Evolutionary conservation across 2,797 vertebrate species (phyloP), one percentile per base, ranked within the genome.

Genomic region (Protosalanx chinensis): DNA sequence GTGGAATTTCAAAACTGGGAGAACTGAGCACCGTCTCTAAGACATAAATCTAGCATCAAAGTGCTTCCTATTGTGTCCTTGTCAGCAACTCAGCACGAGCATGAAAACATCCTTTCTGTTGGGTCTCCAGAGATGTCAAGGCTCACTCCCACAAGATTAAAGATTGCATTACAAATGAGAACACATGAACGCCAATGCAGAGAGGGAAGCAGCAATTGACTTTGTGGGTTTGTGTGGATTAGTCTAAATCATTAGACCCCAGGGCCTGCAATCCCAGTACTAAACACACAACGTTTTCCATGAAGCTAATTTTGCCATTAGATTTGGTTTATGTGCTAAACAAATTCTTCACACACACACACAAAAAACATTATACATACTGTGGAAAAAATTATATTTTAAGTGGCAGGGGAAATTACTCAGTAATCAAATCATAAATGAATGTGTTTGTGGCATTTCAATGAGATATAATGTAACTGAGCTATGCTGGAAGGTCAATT

Each of bases 111-210:
- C 3, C 6, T 61, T 61, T 61, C 13, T 16, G 72, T 82, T 46
- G 58, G 70, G 62, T 78, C 82, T 82, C 82, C 30, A 51, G 80
- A 86, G 82, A 89, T 83, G 82, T 84, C 82, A 81, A 82, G 69
- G 74, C 76, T 76, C 72, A 72, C 76, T 87, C 82, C 76, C 80
- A 66, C 75, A 78, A 88, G 84, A 87, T 89, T 89, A 88, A 81
- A 89, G 84, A 88, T 84, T 79, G 63, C 73, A 73, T 84, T 83
- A 76, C 79, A 85, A 84, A 89, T 90, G 67, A 85, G 76, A 77
- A 77, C 18, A 57, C 75, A 72, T 81, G 75, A 84, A 79, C 59
- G 3, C 68, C 71, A 70, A 67, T 63, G 56, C 71, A 51, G 75
- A 81, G 65, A 84, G 79, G 76, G 57, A 33, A 57, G 58, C 18